Conservation (phyloP, 1,140 invertebrate genomes). For the Propsilocerus akamusi region DNA sequence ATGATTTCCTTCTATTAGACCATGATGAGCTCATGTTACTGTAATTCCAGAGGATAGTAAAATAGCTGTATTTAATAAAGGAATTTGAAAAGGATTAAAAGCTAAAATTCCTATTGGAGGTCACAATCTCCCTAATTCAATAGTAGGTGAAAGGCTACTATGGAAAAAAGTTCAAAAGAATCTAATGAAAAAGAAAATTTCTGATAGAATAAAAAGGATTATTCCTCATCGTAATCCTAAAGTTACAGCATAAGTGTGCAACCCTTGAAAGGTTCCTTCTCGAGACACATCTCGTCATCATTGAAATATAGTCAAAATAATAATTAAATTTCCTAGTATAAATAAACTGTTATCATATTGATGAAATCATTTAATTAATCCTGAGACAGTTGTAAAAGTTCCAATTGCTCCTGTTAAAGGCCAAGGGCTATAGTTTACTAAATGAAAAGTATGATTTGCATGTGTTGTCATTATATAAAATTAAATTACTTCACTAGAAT, state of each 20-base stretch:
- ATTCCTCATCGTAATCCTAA: constrained; percentile 33
- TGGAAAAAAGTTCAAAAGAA: constrained; percentile 49
- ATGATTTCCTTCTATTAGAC: constrained; percentile 29
- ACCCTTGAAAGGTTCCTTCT: constrained; percentile 28
- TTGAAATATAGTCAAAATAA: constrained; percentile 22
- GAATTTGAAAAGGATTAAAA: constrained; percentile 36
- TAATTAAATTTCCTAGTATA: constrained; percentile 19
- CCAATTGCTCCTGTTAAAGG: constrained; percentile 26
- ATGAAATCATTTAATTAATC: constrained; percentile 30
- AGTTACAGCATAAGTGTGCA: constrained; percentile 23
- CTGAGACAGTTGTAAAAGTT: constrained; percentile 24
- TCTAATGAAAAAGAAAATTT: constrained; percentile 38
- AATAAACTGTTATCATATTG: constrained; percentile 24
- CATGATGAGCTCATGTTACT: constrained; percentile 35
- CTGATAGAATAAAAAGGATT: constrained; percentile 42
- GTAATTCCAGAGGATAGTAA: constrained; percentile 33
- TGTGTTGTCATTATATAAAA: constrained; percentile 20
- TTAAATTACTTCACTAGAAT: constrained; percentile 30
- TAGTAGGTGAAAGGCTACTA: constrained; percentile 32
- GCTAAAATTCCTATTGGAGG: constrained; percentile 32
- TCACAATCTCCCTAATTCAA: constrained; percentile 38
- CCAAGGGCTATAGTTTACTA: constrained; percentile 34
- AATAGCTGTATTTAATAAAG: constrained; percentile 38
- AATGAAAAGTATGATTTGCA: constrained; percentile 29
- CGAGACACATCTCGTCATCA: constrained; percentile 33